Conservation (phyloP, 2,888 invertebrate species). For the Cephus pulcher region DNA sequence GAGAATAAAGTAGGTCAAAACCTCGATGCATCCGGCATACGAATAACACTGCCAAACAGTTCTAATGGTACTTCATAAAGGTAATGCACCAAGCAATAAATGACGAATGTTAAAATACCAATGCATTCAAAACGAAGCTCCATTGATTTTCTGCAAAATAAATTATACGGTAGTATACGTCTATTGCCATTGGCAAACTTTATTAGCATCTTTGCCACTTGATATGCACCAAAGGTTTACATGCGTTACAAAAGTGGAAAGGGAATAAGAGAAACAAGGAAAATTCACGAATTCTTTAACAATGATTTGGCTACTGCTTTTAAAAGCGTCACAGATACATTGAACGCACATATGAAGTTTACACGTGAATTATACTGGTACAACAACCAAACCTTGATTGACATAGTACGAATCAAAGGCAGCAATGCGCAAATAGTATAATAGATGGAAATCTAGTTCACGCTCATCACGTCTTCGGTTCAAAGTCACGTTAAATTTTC, state of each 20-base stretch:
- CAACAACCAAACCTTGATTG: background rate
- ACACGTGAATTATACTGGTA: background rate
- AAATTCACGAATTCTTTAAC: background rate
- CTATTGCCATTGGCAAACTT: background rate
- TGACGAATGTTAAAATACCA: background rate
- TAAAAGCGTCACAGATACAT: background rate
- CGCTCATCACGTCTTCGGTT: background rate
- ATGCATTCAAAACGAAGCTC: background rate
- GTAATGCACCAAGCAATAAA: constrained; percentile 16
- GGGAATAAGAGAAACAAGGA: background rate
- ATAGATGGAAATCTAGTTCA: background rate
- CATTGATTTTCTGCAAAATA: background rate
- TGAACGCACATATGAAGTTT: background rate
- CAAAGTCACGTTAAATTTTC: background rate
- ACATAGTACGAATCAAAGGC: background rate
- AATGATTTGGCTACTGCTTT: background rate
- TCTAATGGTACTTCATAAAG: constrained; percentile 16
- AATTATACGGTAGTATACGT: background rate
- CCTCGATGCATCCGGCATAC: constrained; percentile 22
- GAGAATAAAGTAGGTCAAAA: constrained; percentile 33
- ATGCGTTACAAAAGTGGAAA: background rate
- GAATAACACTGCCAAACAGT: constrained; percentile 21
- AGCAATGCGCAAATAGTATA: background rate
- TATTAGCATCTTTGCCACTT: background rate
- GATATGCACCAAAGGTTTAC: background rate